Evolutionary conservation across 2,888 invertebrate genomes (phyloP), one percentile per base, ranked within the genome.

Genomic region (Tetrapedia diversipes): DNA sequence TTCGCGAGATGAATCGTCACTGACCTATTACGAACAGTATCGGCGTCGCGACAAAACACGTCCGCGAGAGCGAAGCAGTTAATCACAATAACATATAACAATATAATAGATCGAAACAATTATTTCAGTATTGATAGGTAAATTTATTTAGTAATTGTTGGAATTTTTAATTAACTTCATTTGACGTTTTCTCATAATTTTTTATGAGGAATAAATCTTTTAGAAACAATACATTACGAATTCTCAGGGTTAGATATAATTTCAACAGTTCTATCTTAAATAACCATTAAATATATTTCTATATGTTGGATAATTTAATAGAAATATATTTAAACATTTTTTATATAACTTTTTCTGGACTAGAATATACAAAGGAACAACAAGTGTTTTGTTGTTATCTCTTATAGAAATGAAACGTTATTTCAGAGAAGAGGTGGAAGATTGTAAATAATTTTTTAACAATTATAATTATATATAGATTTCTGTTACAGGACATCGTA

Each of bases 401-500:
- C 51, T 11, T n/a, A 7, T 27, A 32, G 3, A 39, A 24, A 11
- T 24, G 8, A 22, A 41, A 22, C 2, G 16, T 66, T 67, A 32
- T 59, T 34, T 34, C 6, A 59, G 22, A 47, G 45, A 19, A 8
- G 56, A 41, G 14, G 47, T 16, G 66, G 45, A 64, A 34, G 53
- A 53, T 54, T 43, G 51, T 41, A 57, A 64, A 64, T 45, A 37
- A 73, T 74, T 64, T 64, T 68, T 60, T 56, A 51, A 47, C 34
- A 65, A 65, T 80, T 85, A 81, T 88, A 88, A 89, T 83, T 72
- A 81, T 82, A 49, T 16, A 41, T 64, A 84, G 79, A 88, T 91
- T 91, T 91, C 87, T 91, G 91, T 91, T 91, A 87, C 91, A 91
- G 91, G 89, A 84, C 85, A 64, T 77, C 86, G 75, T 79, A 81